phyloP scores from a whole-genome alignment of 2,888 invertebrate genomes.

The Muscina levida region DNA sequence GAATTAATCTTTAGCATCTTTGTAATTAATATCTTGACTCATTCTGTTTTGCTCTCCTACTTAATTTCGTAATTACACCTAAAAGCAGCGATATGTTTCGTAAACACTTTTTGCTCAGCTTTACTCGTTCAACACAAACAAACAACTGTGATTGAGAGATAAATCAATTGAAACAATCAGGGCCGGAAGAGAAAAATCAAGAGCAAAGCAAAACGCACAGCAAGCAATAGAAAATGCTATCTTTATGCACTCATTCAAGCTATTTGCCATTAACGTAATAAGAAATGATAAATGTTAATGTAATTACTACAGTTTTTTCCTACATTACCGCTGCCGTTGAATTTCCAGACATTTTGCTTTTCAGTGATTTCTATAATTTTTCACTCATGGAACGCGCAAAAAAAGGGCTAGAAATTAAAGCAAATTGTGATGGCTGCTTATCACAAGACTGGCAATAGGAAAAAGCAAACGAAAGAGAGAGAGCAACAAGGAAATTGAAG shows the following conservation, averaged over 20 bases:
- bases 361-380: slow-evolving; percentile 54
- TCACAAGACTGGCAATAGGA: neutral
- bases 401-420: slow-evolving; percentile 54
- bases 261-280: slow-evolving; percentile 12
- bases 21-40: too few relatives aligned
- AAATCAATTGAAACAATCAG: too few relatives aligned
- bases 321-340: slow-evolving; percentile 21
- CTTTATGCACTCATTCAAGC: slow-evolving; percentile 2
- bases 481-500: too few relatives aligned
- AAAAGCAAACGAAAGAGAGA: neutral
- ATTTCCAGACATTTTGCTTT: slow-evolving; percentile 11
- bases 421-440: neutral
- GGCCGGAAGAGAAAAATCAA: neutral
- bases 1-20: too few relatives aligned
- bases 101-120: too few relatives aligned
- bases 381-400: too few relatives aligned
- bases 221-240: too few relatives aligned
- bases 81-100: too few relatives aligned
- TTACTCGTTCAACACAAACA: too few relatives aligned
- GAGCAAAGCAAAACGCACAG: too few relatives aligned
- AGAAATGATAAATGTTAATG: slow-evolving; percentile 62
- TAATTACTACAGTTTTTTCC: slow-evolving; percentile 61
- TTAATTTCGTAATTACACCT: too few relatives aligned
- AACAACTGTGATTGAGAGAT: slow-evolving; percentile 18
- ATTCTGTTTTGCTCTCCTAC: too few relatives aligned